These are phyloP conservation scores for Chironomus striatipennis DNA, from an alignment of 1,140 invertebrate species.

Conservation along the genomic window DNA sequence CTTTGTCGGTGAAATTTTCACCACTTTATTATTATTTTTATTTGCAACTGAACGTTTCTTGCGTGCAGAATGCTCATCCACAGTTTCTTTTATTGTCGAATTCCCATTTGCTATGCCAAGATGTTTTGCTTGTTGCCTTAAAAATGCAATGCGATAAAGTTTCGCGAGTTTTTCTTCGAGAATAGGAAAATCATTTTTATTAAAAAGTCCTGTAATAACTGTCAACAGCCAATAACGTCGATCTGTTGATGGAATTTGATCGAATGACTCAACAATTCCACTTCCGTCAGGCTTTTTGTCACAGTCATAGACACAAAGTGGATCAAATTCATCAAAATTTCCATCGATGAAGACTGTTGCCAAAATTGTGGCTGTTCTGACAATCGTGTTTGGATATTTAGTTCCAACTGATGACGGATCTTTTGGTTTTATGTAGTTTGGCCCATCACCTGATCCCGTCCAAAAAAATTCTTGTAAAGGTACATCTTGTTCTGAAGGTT, in stretches of 20 bases:
- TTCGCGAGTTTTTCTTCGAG: slow-evolving; percentile 51
- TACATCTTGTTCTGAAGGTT: slow-evolving; percentile 31
- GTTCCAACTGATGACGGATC: slow-evolving; percentile 24
- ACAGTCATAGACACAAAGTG: slow-evolving; percentile 37
- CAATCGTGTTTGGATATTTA: slow-evolving; percentile 31
- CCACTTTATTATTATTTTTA: too few relatives aligned
- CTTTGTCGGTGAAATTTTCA: neutral
- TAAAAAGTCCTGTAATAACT: slow-evolving; percentile 50
- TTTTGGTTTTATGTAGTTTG: slow-evolving; percentile 37
- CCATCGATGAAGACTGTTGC: slow-evolving; percentile 51
- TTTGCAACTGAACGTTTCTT: neutral
- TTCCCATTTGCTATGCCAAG: neutral
- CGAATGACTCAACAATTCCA: slow-evolving; percentile 34
- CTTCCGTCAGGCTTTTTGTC: slow-evolving; percentile 34
- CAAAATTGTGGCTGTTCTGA: slow-evolving; percentile 45
- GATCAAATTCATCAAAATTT: slow-evolving; percentile 33
- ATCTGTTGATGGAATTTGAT: slow-evolving; percentile 38
- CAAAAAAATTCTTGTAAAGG: slow-evolving; percentile 73
- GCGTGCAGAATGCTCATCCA: neutral
- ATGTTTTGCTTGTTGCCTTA: slow-evolving; percentile 36
- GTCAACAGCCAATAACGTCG: slow-evolving; percentile 71
- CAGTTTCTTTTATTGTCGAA: neutral
- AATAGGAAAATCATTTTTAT: slow-evolving; percentile 38
- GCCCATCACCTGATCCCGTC: slow-evolving; percentile 72
- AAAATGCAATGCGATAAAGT: slow-evolving; percentile 54